Conservation (phyloP, 2,888 invertebrate genomes). For the Platycheirus rosarum region DNA sequence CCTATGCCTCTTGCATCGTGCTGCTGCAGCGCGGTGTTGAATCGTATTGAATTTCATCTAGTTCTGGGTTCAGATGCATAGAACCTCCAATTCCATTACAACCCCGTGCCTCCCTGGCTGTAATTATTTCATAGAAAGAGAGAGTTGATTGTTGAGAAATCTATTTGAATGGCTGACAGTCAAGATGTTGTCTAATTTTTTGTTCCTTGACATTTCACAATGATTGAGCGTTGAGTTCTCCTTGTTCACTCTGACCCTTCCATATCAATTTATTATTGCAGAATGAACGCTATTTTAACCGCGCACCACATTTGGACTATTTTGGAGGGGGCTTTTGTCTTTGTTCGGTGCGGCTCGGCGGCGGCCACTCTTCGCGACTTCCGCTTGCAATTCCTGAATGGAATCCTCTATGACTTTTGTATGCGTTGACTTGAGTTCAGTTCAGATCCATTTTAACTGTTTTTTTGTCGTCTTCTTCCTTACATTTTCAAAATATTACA, state of each 20-base stretch:
- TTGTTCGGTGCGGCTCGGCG: constrained; percentile 38
- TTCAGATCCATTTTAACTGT: constrained; percentile 71
- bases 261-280: constrained; percentile 29
- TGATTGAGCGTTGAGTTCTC: constrained; percentile 35
- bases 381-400: constrained; percentile 73
- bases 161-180: constrained; percentile 71
- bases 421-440: constrained; percentile 70
- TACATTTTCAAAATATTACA: constrained; percentile 45
- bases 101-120: constrained; percentile 9
- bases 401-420: constrained; percentile 72
- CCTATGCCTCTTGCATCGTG: constrained; percentile 54
- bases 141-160: constrained; percentile 65
- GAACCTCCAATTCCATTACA: constrained; percentile 40
- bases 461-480: constrained; percentile 35
- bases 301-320: constrained; percentile 67
- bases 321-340: constrained; percentile 65
- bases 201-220: constrained; percentile 52
- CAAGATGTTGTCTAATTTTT: constrained; percentile 71
- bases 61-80: constrained; percentile 16
- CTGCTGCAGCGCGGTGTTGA: constrained; percentile 60
- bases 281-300: constrained; percentile 50
- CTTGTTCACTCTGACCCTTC: constrained; percentile 65
- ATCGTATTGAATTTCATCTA: constrained; percentile 67
- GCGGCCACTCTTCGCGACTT: constrained; percentile 74
- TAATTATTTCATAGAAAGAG: constrained; percentile 57